Base-by-base conservation (phyloP, 1,140 invertebrate species). In the Phthorimaea operculella region DNA sequence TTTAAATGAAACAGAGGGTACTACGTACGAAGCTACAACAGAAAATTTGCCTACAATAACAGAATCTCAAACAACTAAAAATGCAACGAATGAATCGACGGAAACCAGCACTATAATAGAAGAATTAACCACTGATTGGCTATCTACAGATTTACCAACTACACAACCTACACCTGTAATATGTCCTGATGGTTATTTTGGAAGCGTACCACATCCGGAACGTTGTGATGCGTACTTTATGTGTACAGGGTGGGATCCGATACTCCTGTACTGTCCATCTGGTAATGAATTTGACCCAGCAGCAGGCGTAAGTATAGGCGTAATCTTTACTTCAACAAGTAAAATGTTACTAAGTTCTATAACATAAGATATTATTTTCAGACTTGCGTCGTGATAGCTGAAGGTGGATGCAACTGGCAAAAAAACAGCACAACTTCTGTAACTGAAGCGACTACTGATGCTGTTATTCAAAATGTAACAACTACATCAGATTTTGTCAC, bases 361-460 rank as follows among this genome's bases (percentile, higher is more conserved):
- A 14, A 18, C 3, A 47, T 4, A 47, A 15, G 1, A 18, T 3
- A 4, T 14, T 15, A 10, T 9, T 47, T 47, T 18, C 45, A 47
- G 45, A 47, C 45, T 10, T 47, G 45, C n/a, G 45, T 47, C 9
- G 17, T 15, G 16, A 47, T 47, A 47, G 45, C 45, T 9, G 45
- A 4, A 47, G 45, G 45, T 10, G 45, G 45, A 4, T 47, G 45
- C 45, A 47, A 15, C 45, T 39, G 36, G 36, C 36, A 39, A n/a
- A 39, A 39, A 49, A 55, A 47, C 45, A 14, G 28, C 11, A 16
- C 34, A 15, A 53, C 56, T 5, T 28, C 56, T 16, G 56, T 16
- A 11, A 10, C 14, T 11, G 15, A 48, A 16, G 1, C 1, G 3
- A 28, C 28, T 34, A 58, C 51, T n/a, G 14, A n/a, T 34, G 16